Percentiles rank a stretch among this genome's conserved stretches.
Evolutionary conservation across 2,113 vertebrate species (phyloP).

Genomic region (Leptobrachium leishanense): DNA sequence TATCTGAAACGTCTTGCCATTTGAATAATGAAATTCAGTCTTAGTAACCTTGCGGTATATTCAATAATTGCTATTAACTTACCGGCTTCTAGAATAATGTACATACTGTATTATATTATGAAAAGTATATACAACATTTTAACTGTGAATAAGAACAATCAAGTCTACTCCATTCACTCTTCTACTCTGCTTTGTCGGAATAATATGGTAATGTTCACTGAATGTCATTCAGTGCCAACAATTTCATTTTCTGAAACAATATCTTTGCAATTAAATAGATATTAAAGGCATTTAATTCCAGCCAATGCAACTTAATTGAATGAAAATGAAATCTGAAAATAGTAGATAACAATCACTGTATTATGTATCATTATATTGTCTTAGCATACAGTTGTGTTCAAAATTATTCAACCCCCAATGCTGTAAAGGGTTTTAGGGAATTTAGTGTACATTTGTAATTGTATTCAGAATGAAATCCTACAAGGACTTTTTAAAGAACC

Average conservation of each 20-base stretch:
- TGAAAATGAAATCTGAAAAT: constrained; percentile 12
- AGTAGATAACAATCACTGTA: neutral
- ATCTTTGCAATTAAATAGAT: constrained; percentile 12
- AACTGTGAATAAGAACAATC: constrained; percentile 2
- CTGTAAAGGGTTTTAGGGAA: too few relatives aligned
- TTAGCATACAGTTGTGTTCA: too few relatives aligned
- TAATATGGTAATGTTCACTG: constrained; percentile 12
- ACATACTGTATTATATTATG: neutral
- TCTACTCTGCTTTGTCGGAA: constrained; percentile 13
- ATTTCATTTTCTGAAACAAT: neutral
- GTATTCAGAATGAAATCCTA: too few relatives aligned
- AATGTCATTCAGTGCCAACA: constrained; percentile 23
- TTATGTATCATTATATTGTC: too few relatives aligned
- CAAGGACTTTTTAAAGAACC: too few relatives aligned
- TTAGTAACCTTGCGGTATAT: too few relatives aligned
- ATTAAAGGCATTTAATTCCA: constrained; percentile 20
- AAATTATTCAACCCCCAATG: too few relatives aligned
- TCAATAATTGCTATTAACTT: neutral
- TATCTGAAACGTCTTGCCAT: too few relatives aligned
- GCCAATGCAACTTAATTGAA: constrained; percentile 16
- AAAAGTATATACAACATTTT: neutral
- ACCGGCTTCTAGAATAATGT: neutral
- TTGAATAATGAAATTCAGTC: too few relatives aligned
- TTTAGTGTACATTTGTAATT: too few relatives aligned
- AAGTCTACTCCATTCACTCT: constrained; percentile 9